phyloP scores from a whole-genome alignment of 2,888 invertebrate genomes.

The Drosophila imparisetae region DNA sequence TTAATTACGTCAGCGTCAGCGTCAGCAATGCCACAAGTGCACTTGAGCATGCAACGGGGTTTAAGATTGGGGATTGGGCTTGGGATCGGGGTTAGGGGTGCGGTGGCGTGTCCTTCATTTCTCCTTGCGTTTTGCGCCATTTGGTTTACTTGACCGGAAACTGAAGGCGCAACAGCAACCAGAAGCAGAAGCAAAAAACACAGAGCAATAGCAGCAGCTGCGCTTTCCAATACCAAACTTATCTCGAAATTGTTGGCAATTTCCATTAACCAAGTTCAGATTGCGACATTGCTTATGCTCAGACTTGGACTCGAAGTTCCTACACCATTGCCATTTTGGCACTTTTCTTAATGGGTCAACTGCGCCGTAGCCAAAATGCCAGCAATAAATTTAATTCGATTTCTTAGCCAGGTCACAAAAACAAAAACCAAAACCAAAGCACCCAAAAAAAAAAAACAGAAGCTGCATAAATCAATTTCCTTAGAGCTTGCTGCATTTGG shows the following conservation, averaged over 20 bases:
- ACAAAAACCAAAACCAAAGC: constrained; percentile 10
- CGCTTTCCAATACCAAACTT: constrained; percentile 46
- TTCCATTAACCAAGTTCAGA: constrained; percentile 58
- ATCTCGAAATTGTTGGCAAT: constrained; percentile 54
- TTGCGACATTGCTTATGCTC: constrained; percentile 21
- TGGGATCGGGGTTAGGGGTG: neutral
- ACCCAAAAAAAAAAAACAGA: constrained; percentile 10
- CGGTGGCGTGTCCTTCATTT: constrained; percentile 57
- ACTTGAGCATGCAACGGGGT: constrained; percentile 66
- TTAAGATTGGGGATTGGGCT: neutral
- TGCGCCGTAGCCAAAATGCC: constrained; percentile 39
- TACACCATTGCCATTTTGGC: constrained; percentile 9
- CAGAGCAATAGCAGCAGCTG: constrained; percentile 23
- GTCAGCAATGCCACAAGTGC: constrained; percentile 63
- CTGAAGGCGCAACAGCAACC: constrained; percentile 50
- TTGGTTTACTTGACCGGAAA: constrained; percentile 67
- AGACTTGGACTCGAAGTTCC: constrained; percentile 5
- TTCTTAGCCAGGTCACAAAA: constrained; percentile 32
- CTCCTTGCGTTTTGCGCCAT: constrained; percentile 53
- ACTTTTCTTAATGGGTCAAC: constrained; percentile 67
- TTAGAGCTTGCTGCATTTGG: constrained; percentile 33
- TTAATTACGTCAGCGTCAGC: constrained; percentile 77
- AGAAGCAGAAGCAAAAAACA: constrained; percentile 11
- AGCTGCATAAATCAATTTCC: constrained; percentile 72
- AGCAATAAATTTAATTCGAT: constrained; percentile 63